A percentile compares a stretch with the other conserved stretches of the same genome.
phyloP scores from a whole-genome alignment of 2,113 vertebrate genomes.

The Brachypteracias leptosomus region DNA sequence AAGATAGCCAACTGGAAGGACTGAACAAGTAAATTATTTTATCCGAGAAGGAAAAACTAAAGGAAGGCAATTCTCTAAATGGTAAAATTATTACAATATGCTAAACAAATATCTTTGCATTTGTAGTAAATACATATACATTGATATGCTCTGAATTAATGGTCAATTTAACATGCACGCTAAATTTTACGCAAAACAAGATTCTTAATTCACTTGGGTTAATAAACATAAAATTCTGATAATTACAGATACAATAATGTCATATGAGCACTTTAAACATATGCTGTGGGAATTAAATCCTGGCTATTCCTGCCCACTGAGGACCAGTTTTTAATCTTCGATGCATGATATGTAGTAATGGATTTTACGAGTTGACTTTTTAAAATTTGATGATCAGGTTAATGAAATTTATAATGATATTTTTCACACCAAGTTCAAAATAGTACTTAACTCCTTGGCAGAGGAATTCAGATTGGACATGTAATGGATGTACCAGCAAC shows the following conservation, averaged over 20 bases:
- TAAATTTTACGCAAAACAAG: constrained; percentile 64
- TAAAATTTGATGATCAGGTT: constrained; percentile 69
- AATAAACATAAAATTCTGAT: constrained; percentile 73
- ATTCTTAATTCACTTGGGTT: constrained; percentile 67
- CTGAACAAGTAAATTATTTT: not conserved
- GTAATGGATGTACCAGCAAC: constrained; percentile 65
- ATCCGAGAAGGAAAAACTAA: not conserved
- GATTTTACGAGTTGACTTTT: constrained; percentile 73
- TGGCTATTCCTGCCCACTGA: constrained; percentile 66
- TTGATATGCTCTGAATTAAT: constrained; percentile 44
- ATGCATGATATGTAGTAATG: constrained; percentile 72
- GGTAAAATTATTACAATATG: not conserved
- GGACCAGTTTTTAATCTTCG: constrained; percentile 70
- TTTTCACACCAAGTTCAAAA: constrained; percentile 71
- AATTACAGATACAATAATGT: constrained; percentile 73
- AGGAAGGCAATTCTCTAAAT: not conserved
- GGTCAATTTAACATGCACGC: constrained; percentile 53
- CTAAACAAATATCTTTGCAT: constrained; percentile 11
- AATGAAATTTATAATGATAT: constrained; percentile 72
- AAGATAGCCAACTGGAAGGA: not conserved
- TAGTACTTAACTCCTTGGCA: constrained; percentile 70
- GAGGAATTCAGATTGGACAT: constrained; percentile 62
- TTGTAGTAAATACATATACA: constrained; percentile 21
- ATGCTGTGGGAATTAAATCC: constrained; percentile 70
- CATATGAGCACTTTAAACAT: constrained; percentile 68